These are phyloP conservation scores for Callionymus lyra DNA, from an alignment of 2,113 vertebrate species.

Conservation along the genomic window DNA sequence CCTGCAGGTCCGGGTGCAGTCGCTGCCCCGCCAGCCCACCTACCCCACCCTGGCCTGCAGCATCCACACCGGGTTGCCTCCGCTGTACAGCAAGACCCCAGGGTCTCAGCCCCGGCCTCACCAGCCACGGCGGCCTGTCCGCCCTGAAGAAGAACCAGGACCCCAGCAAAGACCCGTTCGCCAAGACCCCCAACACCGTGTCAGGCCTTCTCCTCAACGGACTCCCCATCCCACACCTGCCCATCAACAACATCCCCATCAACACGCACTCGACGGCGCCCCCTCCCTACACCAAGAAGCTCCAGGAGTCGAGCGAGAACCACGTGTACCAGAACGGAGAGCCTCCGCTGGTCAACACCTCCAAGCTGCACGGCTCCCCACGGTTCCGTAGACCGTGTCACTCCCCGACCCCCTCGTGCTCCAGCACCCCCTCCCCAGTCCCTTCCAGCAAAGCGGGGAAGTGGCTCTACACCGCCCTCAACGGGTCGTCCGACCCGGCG, in stretches of 20 bases:
- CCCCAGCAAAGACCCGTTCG: conserved; percentile 64
- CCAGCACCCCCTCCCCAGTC: conserved; percentile 60
- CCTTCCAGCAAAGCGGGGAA: conserved; percentile 70
- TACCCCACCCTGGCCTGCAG: conserved; percentile 90
- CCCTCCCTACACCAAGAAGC: conserved; percentile 38
- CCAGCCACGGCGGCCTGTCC: conserved; percentile 49
- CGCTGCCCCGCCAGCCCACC: conserved; percentile 89
- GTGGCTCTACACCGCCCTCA: conserved; percentile 63
- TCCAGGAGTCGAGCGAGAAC: conserved; percentile 35
- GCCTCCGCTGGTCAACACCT: conserved; percentile 50
- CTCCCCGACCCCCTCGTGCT: conserved; percentile 56
- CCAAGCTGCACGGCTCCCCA: conserved; percentile 61
- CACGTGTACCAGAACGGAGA: conserved; percentile 51
- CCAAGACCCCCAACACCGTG: conserved; percentile 61
- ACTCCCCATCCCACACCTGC: conserved; percentile 49
- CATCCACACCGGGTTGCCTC: conserved; percentile 77
- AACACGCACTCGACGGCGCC: conserved; percentile 36
- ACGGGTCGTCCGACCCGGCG: conserved; percentile 64
- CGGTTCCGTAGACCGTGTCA: conserved; percentile 64
- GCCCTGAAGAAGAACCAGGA: conserved; percentile 49
- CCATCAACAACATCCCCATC: conserved; percentile 55
- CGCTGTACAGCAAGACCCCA: conserved; percentile 53
- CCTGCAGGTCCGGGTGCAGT: conserved; percentile 93
- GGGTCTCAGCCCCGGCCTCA: conserved; percentile 54
- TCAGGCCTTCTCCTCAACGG: conserved; percentile 43